These are phyloP conservation scores for Procambarus clarkii DNA, from an alignment of 1,140 invertebrate species.

Conservation along the genomic window DNA sequence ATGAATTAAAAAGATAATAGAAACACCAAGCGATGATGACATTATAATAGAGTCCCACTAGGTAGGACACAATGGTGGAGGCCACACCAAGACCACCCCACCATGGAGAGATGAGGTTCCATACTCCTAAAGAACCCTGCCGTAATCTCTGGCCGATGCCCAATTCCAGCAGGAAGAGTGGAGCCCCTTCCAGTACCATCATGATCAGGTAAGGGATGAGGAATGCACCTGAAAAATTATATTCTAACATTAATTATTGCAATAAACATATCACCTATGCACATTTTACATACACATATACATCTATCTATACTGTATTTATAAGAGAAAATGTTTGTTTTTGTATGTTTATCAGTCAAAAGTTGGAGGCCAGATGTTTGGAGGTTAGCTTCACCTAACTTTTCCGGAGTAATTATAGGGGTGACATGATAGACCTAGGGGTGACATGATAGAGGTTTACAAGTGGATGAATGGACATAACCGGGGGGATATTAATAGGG, in stretches of 20 bases:
- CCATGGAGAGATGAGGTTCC: slow-evolving; percentile 96
- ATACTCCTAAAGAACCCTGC: slow-evolving; percentile 91
- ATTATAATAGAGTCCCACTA: slow-evolving; percentile 92
- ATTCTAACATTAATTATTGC: not conserved
- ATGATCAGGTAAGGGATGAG: slow-evolving; percentile 97
- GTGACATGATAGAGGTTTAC: too few species aligned
- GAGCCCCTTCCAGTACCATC: slow-evolving; percentile 93
- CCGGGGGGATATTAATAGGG: too few species aligned
- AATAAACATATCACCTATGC: not conserved
- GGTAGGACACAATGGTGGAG: slow-evolving; percentile 88
- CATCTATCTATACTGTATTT: too few species aligned
- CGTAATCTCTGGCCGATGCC: slow-evolving; percentile 94
- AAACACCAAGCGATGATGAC: slow-evolving; percentile 99
- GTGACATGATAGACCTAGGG: too few species aligned
- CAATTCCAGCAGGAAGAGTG: slow-evolving; percentile 94
- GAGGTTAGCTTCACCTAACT: too few species aligned
- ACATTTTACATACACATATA: too few species aligned
- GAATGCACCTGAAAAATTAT: slow-evolving; percentile 87
- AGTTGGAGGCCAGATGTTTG: too few species aligned
- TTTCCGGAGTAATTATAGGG: too few species aligned
- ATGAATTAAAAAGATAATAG: slow-evolving; percentile 94
- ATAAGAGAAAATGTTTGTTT: too few species aligned
- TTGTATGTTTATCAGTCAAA: too few species aligned
- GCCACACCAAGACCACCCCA: slow-evolving; percentile 92
- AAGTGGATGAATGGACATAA: too few species aligned